Conservation (phyloP, 2,113 vertebrate genomes). For the Halichoeres trimaculatus region DNA sequence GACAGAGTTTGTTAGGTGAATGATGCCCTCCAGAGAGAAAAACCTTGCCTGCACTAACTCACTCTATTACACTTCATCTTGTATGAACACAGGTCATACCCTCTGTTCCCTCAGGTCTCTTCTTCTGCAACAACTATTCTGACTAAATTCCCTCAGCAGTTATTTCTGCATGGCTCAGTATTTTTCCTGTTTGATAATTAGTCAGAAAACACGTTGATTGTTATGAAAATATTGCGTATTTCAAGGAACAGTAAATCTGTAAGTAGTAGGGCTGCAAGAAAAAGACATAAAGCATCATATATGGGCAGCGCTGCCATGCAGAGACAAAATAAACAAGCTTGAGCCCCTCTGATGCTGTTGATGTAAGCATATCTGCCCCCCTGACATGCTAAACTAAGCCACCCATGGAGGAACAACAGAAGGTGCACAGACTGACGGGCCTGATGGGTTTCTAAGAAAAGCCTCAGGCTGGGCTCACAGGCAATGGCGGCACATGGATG, state of each 20-base stretch:
- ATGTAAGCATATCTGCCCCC: constrained; percentile 28
- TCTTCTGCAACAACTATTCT: neutral
- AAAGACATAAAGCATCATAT: neutral
- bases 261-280: neutral
- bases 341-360: constrained; percentile 17
- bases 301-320: neutral
- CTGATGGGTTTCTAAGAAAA: constrained; percentile 62
- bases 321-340: neutral
- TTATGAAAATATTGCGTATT: neutral
- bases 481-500: neutral
- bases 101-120: neutral
- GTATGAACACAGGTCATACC: neutral
- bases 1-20: neutral
- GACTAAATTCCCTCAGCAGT: neutral
- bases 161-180: constrained; percentile 10
- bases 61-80: constrained; percentile 14
- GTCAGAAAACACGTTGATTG: neutral
- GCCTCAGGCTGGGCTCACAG: constrained; percentile 11
- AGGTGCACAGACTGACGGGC: constrained; percentile 20
- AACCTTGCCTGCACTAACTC: neutral
- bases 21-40: neutral
- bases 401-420: constrained; percentile 4
- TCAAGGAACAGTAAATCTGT: neutral
- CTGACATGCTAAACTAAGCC: constrained; percentile 27
- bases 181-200: neutral